Conservation (phyloP, 2,888 invertebrate genomes). For the Dinocampus coccinellae region DNA sequence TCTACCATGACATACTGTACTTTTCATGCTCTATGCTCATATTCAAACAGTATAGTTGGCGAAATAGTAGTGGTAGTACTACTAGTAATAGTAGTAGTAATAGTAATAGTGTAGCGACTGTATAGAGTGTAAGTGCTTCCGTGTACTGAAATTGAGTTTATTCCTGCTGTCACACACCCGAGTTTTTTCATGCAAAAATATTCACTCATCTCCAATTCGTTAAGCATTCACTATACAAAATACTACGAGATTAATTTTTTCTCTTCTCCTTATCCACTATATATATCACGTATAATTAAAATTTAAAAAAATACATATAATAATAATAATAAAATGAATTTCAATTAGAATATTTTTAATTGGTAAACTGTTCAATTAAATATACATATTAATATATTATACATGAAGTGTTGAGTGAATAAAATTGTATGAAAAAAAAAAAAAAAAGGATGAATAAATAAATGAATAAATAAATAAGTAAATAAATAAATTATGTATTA, state of each 20-base stretch:
- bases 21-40: constrained; percentile 30
- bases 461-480: too few species aligned
- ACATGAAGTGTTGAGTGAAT: not conserved
- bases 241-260: not conserved
- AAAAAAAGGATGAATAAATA: too few species aligned
- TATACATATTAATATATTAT: constrained; percentile 2
- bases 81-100: not conserved
- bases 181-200: constrained; percentile 21
- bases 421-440: not conserved
- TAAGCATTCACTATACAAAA: not conserved
- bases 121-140: not conserved
- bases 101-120: too few species aligned
- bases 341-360: not conserved
- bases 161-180: constrained; percentile 14
- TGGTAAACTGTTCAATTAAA: not conserved
- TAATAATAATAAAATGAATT: not conserved
- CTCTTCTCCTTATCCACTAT: not conserved
- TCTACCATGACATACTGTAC: constrained; percentile 34
- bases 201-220: constrained; percentile 16
- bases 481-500: not conserved
- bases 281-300: not conserved
- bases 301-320: not conserved
- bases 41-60: not conserved
- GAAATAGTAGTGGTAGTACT: not conserved
- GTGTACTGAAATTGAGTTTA: constrained; percentile 33